Conservation (phyloP, 2,888 invertebrate genomes). For the Dasypolia templi region DNA sequence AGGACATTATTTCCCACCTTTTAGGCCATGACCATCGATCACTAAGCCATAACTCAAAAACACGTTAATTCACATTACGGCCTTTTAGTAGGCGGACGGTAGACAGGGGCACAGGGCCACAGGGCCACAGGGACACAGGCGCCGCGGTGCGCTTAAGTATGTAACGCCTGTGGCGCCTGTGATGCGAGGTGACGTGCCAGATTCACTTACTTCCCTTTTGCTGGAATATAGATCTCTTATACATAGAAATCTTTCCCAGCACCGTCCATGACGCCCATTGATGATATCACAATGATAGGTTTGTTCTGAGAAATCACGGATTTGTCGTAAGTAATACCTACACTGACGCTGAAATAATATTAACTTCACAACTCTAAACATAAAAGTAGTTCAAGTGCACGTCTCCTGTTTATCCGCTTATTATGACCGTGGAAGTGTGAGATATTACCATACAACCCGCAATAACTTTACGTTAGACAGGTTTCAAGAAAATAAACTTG, state of each 20-base stretch:
- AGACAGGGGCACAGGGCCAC: not conserved
- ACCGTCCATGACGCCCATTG: not conserved
- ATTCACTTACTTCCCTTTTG: constrained; percentile 23
- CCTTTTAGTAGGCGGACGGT: too few relatives aligned
- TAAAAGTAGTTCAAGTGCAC: not conserved
- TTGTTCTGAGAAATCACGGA: constrained; percentile 12
- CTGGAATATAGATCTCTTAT: too few relatives aligned
- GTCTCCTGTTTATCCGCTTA: not conserved
- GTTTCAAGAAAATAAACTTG: constrained; percentile 22
- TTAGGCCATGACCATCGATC: too few relatives aligned
- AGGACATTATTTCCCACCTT: too few relatives aligned
- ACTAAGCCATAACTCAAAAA: too few relatives aligned
- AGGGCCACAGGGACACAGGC: not conserved
- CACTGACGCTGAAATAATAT: not conserved
- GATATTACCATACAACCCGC: not conserved
- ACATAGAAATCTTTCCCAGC: not conserved
- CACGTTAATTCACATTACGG: too few relatives aligned
- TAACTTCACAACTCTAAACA: not conserved
- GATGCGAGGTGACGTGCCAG: constrained; percentile 35
- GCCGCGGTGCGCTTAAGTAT: constrained; percentile 24
- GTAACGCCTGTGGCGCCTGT: too few relatives aligned
- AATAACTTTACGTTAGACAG: constrained; percentile 13
- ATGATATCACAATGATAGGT: not conserved
- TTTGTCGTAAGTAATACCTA: not conserved
- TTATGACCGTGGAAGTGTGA: not conserved